A percentile compares a stretch with the other conserved stretches of the same genome.
phyloP scores from a whole-genome alignment of 2,113 vertebrate species.

The Benitochromis conjunctus region DNA sequence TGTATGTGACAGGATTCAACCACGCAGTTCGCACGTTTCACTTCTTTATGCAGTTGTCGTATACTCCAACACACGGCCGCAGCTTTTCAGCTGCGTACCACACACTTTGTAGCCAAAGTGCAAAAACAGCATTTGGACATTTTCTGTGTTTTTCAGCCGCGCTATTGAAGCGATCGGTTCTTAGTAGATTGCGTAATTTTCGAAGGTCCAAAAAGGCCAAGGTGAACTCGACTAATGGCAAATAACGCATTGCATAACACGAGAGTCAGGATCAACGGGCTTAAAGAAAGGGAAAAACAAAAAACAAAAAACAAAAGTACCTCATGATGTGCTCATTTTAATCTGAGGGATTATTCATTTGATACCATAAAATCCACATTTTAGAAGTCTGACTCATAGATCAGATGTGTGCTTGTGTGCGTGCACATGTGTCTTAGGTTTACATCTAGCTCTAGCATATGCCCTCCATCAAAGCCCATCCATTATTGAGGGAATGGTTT shows the following conservation, averaged over 20 bases:
- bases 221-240: neutral
- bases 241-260: neutral
- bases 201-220: neutral
- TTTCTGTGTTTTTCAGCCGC: neutral
- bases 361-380: neutral
- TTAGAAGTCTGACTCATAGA: neutral
- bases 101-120: neutral
- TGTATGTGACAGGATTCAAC: no score
- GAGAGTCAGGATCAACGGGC: neutral
- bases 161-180: accelerated
- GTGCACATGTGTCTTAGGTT: neutral
- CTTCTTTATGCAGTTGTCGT: no score
- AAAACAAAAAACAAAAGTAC: neutral
- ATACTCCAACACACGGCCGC: no score
- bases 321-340: neutral
- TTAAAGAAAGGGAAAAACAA: neutral
- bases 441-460: neutral
- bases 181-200: neutral
- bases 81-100: no score
- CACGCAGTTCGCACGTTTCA: no score
- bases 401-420: neutral
- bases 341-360: constrained; percentile 7
- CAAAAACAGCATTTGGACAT: neutral
- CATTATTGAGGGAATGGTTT: constrained; percentile 27
- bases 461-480: constrained; percentile 26